Conservation (phyloP, 2,888 invertebrate species). For the Anticlea derivata region DNA sequence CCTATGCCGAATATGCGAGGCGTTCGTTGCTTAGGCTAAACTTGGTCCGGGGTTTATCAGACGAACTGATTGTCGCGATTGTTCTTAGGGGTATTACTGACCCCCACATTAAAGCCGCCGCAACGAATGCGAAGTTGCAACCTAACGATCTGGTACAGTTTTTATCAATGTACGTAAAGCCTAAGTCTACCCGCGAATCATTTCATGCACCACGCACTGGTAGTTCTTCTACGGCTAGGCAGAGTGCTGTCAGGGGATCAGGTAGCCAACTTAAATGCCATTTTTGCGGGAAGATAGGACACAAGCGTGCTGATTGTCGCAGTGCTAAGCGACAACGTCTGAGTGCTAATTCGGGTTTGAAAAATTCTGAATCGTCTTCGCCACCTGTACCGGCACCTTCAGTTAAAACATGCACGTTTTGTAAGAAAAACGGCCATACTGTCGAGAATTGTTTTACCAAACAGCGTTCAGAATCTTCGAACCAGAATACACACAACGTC, state of each 20-base stretch:
- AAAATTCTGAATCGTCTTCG: too few species aligned
- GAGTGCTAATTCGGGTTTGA: too few species aligned
- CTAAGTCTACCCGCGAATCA: too few species aligned
- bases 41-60: conserved; percentile 2
- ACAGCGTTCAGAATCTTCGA: neutral
- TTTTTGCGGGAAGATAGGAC: neutral
- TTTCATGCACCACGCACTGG: too few species aligned
- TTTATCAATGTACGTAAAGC: too few species aligned
- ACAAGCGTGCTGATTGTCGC: neutral
- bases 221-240: too few species aligned
- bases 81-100: conserved; percentile 11
- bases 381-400: too few species aligned
- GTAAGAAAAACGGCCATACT: neutral
- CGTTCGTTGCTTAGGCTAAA: conserved; percentile 11
- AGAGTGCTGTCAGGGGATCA: too few species aligned
- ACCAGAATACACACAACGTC: neutral
- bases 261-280: too few species aligned
- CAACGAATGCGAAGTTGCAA: conserved; percentile 8
- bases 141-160: neutral
- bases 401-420: neutral
- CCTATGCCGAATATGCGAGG: conserved; percentile 26
- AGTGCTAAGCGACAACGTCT: too few species aligned
- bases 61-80: conserved; percentile 1
- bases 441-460: neutral
- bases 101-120: conserved; percentile 9